Evolutionary conservation across 2,113 vertebrate genomes (phyloP).

Genomic region (Suricata suricatta): DNA sequence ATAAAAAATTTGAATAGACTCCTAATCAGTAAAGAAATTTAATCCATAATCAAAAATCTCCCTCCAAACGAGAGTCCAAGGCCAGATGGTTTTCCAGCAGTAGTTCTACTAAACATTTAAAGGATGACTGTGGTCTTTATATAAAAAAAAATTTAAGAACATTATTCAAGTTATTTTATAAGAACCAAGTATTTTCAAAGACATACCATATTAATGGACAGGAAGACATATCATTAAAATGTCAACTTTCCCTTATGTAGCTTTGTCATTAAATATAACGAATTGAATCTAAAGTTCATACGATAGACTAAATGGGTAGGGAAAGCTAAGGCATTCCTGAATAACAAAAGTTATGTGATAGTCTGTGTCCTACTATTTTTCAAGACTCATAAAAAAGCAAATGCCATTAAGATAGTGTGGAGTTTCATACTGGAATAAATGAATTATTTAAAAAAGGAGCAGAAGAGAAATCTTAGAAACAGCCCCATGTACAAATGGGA

Average conservation of each 20-base stretch:
- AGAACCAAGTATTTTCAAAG: neutral
- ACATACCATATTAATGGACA: neutral
- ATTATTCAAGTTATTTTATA: neutral
- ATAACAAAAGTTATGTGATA: neutral
- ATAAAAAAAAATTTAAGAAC: neutral
- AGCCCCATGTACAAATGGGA: accelerated
- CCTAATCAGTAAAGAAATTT: no score
- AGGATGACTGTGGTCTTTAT: neutral
- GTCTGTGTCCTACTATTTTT: neutral
- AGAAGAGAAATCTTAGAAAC: neutral
- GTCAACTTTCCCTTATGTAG: neutral
- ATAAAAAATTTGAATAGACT: no score
- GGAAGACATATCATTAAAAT: neutral
- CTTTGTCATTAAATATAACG: neutral
- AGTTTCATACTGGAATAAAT: no score
- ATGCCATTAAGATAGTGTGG: neutral
- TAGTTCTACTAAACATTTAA: no score
- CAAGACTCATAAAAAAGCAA: neutral
- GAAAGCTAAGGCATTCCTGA: neutral
- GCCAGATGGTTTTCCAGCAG: no score
- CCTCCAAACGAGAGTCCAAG: no score
- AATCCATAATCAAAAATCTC: no score
- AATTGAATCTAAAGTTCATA: neutral
- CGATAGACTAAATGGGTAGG: neutral
- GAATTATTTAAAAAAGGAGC: no score